Evolutionary conservation across 2,888 invertebrate species (phyloP).

Genomic region (Heterodera filipjevi): DNA sequence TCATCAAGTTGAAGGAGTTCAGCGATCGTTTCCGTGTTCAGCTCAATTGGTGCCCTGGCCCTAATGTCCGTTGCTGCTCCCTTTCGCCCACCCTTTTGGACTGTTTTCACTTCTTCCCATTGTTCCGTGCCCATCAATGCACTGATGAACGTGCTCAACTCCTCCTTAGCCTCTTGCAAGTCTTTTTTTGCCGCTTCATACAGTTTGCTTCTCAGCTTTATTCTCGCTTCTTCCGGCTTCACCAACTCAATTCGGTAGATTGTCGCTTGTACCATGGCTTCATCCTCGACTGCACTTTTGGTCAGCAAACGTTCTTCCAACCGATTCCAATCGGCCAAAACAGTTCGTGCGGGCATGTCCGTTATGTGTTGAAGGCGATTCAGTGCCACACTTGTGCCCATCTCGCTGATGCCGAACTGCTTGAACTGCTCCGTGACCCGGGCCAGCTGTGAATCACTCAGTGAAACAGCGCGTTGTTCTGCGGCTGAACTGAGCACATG

Average conservation of each 20-base stretch:
- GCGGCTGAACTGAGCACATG: neutral
- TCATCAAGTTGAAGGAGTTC: slow-evolving; percentile 12
- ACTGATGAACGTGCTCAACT: slow-evolving; percentile 1
- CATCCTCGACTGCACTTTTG: neutral
- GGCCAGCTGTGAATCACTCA: neutral
- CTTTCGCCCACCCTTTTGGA: neutral
- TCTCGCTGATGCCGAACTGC: neutral
- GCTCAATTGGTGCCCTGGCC: neutral
- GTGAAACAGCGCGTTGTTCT: neutral
- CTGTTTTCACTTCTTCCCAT: neutral
- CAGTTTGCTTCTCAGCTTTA: slow-evolving; percentile 4
- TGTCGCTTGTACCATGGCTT: slow-evolving; percentile 15
- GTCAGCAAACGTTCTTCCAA: slow-evolving; percentile 15
- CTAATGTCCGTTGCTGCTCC: neutral
- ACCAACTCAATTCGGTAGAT: slow-evolving; percentile 28
- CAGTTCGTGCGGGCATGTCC: slow-evolving; percentile 25
- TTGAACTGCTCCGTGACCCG: neutral
- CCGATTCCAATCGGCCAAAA: slow-evolving; percentile 14
- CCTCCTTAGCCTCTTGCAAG: neutral
- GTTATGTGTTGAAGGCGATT: slow-evolving; percentile 16
- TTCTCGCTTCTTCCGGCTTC: neutral
- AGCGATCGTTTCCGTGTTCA: slow-evolving; percentile 6
- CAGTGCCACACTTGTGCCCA: slow-evolving; percentile 6
- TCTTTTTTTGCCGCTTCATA: neutral
- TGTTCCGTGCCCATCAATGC: slow-evolving; percentile 1